These are phyloP conservation scores for Enteromius viviparus DNA, from an alignment of 2,797 vertebrate species.

Conservation along the genomic window DNA sequence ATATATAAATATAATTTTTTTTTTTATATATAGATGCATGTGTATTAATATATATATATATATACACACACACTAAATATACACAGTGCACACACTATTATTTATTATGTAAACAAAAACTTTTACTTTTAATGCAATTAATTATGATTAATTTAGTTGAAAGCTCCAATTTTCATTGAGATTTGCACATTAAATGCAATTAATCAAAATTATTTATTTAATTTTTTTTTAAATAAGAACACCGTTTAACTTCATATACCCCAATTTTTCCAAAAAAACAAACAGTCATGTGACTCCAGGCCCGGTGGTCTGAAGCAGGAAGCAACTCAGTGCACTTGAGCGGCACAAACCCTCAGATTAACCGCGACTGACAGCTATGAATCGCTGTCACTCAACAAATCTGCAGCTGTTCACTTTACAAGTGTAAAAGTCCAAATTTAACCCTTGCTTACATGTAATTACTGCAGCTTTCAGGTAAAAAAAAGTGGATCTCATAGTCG, in stretches of 20 bases:
- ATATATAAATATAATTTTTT: too few species aligned
- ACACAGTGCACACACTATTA: too few species aligned
- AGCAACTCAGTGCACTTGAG: constrained; percentile 19
- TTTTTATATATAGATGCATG: neutral
- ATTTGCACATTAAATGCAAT: too few species aligned
- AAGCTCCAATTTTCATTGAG: too few species aligned
- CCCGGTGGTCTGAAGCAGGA: constrained; percentile 33
- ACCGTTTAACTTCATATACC: neutral
- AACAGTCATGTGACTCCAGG: neutral
- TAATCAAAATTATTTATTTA: too few species aligned
- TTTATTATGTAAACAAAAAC: too few species aligned
- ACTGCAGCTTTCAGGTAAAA: constrained; percentile 13
- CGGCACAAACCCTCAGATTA: constrained; percentile 45
- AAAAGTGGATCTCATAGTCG: constrained; percentile 16
- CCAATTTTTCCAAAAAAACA: neutral
- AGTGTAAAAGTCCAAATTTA: constrained; percentile 47
- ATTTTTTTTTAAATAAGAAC: too few species aligned
- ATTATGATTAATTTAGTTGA: too few species aligned
- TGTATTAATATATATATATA: too few species aligned
- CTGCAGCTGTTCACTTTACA: constrained; percentile 46
- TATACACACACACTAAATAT: neutral
- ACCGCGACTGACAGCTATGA: constrained; percentile 33
- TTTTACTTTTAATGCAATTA: too few species aligned
- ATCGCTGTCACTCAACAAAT: constrained; percentile 37
- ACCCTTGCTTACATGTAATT: constrained; percentile 53